Evolutionary conservation across 2,888 invertebrate species (phyloP).

Genomic region (Lepidocyrtinus sp.): DNA sequence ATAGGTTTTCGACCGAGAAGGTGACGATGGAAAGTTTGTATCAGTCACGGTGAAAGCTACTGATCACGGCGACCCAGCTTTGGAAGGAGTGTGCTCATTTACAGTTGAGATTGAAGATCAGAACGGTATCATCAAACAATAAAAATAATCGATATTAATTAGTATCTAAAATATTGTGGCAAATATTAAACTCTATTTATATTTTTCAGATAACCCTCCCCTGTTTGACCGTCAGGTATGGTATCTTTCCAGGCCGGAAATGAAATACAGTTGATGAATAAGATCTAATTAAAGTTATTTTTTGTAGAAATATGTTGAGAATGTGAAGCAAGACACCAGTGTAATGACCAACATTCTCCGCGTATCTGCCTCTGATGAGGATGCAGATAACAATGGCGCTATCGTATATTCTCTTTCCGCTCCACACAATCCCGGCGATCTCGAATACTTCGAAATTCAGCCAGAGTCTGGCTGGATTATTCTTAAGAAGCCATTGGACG

Average conservation of each 20-base stretch:
- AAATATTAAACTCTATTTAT: background rate
- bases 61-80: constrained; percentile 97
- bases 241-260: background rate
- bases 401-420: constrained; percentile 93
- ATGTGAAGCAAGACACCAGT: constrained; percentile 96
- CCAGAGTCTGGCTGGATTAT: constrained; percentile 98
- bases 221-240: constrained; percentile 92
- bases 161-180: background rate
- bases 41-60: constrained; percentile 98
- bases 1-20: constrained; percentile 93
- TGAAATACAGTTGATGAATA: constrained; percentile 28
- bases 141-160: constrained; percentile 7
- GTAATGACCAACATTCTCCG: constrained; percentile 94
- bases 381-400: constrained; percentile 96
- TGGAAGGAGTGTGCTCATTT: constrained; percentile 98
- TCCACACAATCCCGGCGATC: constrained; percentile 88
- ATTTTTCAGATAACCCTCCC: constrained; percentile 77
- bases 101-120: constrained; percentile 98
- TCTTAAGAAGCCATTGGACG: constrained; percentile 94
- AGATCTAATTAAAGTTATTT: constrained; percentile 9
- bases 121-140: constrained; percentile 81
- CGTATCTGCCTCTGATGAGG: constrained; percentile 96
- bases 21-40: constrained; percentile 96
- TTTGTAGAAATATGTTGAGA: constrained; percentile 95
- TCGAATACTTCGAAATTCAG: constrained; percentile 97